Evolutionary conservation across 2,113 vertebrate species (phyloP).

Genomic region (Otocyon megalotis): DNA sequence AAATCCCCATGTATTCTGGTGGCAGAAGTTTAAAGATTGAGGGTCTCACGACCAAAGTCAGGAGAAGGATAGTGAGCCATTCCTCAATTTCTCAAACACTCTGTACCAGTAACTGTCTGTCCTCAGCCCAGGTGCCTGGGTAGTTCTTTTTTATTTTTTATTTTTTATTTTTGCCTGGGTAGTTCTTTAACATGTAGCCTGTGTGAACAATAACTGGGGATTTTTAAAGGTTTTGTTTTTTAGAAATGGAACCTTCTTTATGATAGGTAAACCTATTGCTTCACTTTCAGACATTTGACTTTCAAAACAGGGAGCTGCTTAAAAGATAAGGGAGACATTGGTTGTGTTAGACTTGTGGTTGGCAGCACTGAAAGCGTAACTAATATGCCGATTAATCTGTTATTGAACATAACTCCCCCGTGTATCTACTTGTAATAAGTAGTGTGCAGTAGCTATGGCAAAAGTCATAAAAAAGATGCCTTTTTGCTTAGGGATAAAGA

Average conservation of each 20-base stretch:
- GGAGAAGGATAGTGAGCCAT: not conserved
- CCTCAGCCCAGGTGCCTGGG: not conserved
- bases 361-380: not conserved
- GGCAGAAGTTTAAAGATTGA: not conserved
- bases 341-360: constrained; percentile 41
- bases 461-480: constrained; percentile 36
- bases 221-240: constrained; percentile 35
- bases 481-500: not conserved
- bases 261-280: constrained; percentile 4
- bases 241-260: constrained; percentile 30
- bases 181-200: not conserved
- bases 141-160: no score
- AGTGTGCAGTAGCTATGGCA: not conserved
- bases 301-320: constrained; percentile 51
- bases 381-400: constrained; percentile 48
- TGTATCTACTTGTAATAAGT: constrained; percentile 4
- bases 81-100: not conserved
- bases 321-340: constrained; percentile 41
- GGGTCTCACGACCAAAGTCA: not conserved
- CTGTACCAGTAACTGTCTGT: not conserved
- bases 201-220: not conserved
- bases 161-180: no score
- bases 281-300: constrained; percentile 58
- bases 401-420: constrained; percentile 43
- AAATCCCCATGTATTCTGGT: not conserved